Evolutionary conservation across 2,888 invertebrate species (phyloP).

Genomic region (Leptogaster cylindrica): DNA sequence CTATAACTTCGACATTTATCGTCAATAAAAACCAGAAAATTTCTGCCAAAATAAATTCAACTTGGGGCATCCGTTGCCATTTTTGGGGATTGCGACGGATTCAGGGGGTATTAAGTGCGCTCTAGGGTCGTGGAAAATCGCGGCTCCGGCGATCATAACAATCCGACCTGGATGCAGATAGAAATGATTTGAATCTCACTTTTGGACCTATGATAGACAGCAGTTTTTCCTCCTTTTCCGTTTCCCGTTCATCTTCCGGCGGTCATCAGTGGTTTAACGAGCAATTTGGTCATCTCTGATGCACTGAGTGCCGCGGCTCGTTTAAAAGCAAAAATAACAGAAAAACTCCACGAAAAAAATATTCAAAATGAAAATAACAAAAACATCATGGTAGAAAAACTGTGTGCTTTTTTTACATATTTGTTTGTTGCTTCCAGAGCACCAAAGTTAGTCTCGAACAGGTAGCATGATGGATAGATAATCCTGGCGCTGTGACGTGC

Average conservation of each 20-base stretch:
- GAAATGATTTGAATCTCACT: conserved; percentile 38
- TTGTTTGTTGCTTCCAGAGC: too few relatives aligned
- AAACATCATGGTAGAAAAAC: too few relatives aligned
- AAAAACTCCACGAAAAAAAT: not conserved
- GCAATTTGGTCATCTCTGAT: conserved; percentile 38
- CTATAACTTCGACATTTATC: conserved; percentile 46
- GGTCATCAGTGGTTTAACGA: conserved; percentile 45
- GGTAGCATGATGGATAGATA: conserved; percentile 8
- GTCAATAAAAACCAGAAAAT: conserved; percentile 46
- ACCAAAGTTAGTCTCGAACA: conserved; percentile 7
- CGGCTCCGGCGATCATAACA: conserved; percentile 12
- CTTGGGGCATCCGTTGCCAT: conserved; percentile 21
- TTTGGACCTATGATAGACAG: conserved; percentile 29
- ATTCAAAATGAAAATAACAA: too few relatives aligned
- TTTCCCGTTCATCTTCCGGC: conserved; percentile 42
- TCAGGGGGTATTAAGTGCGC: conserved; percentile 5
- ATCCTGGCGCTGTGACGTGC: not conserved
- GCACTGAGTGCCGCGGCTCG: not conserved
- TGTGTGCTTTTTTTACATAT: too few relatives aligned
- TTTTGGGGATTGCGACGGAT: conserved; percentile 4
- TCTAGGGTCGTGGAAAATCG: conserved; percentile 4
- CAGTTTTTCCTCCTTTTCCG: conserved; percentile 6
- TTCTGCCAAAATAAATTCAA: conserved; percentile 44
- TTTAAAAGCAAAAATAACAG: conserved; percentile 2
- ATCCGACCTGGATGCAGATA: conserved; percentile 12